A percentile compares a stretch with the other conserved stretches of the same genome.
Evolutionary conservation across 1,140 invertebrate species (phyloP).

Genomic region (Agrilus planipennis): DNA sequence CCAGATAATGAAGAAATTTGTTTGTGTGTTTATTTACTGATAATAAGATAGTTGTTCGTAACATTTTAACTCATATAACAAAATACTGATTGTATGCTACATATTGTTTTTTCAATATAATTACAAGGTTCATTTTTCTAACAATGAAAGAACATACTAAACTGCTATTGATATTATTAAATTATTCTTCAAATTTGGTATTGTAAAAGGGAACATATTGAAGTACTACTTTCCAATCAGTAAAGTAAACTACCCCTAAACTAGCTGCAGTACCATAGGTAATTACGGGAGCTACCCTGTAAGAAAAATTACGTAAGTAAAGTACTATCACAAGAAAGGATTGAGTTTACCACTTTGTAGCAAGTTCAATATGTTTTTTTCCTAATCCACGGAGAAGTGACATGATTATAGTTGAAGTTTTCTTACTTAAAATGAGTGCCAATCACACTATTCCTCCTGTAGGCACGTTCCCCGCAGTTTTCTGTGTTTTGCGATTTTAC

Average conservation of each 20-base stretch:
- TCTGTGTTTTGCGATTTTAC: too few species aligned
- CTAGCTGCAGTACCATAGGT: constrained; percentile 49
- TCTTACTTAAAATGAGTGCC: too few species aligned
- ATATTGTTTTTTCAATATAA: too few species aligned
- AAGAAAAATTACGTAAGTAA: constrained; percentile 16
- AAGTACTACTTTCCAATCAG: constrained; percentile 63
- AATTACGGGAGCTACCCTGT: constrained; percentile 44
- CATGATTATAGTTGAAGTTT: too few species aligned
- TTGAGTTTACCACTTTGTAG: constrained; percentile 18
- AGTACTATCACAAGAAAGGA: constrained; percentile 5
- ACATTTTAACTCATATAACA: too few species aligned
- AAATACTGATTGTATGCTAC: too few species aligned
- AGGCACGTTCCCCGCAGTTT: too few species aligned
- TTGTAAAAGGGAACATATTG: constrained; percentile 62
- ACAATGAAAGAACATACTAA: constrained; percentile 6
- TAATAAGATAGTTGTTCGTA: too few species aligned
- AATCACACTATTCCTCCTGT: too few species aligned
- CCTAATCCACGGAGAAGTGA: too few species aligned
- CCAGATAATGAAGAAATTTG: too few species aligned
- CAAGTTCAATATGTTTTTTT: constrained; percentile 25
- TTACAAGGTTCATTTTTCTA: constrained; percentile 10
- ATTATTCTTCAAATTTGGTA: constrained; percentile 51
- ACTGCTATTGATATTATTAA: not conserved
- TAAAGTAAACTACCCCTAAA: constrained; percentile 50
- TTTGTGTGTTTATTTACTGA: too few species aligned